Percentiles rank a stretch among this genome's conserved stretches.
These are phyloP conservation scores for Erpobdella octoculata DNA, from an alignment of 2,888 invertebrate species.

Conservation along the genomic window DNA sequence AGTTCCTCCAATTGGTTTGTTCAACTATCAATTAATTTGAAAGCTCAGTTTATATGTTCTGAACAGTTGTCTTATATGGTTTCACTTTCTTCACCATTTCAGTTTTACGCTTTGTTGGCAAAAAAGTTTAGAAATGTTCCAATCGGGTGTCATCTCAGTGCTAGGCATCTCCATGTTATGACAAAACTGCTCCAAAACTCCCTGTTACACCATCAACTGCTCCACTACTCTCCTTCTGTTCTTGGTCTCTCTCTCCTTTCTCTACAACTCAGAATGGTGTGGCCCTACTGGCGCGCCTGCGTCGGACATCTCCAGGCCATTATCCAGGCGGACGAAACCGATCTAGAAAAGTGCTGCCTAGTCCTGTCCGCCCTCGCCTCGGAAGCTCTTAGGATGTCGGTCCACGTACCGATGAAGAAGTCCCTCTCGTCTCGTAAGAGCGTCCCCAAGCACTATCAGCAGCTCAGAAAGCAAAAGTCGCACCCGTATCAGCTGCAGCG, in stretches of 20 bases:
- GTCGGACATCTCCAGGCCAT: slow-evolving; percentile 42
- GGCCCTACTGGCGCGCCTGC: slow-evolving; percentile 44
- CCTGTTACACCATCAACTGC: slow-evolving; percentile 56
- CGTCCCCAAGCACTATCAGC: neutral
- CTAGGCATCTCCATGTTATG: slow-evolving; percentile 44
- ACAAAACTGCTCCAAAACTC: slow-evolving; percentile 55
- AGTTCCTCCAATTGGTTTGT: slow-evolving; percentile 38
- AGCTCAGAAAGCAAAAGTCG: neutral
- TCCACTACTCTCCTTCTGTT: slow-evolving; percentile 65
- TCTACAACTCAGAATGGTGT: slow-evolving; percentile 55
- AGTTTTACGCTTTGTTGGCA: neutral
- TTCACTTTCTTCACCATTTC: neutral
- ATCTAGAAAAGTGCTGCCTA: slow-evolving; percentile 9
- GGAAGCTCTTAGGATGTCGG: neutral
- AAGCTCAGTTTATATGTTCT: neutral
- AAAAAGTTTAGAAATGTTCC: neutral
- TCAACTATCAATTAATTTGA: neutral
- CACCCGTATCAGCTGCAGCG: neutral
- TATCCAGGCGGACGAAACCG: slow-evolving; percentile 36
- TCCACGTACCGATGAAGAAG: slow-evolving; percentile 11
- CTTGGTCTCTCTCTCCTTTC: slow-evolving; percentile 71
- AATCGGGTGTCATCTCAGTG: neutral
- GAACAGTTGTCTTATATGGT: neutral
- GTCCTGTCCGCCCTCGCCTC: neutral
- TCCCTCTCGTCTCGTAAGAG: neutral